Base-by-base conservation (phyloP, 2,797 vertebrate genomes). In the Merluccius polli region DNA sequence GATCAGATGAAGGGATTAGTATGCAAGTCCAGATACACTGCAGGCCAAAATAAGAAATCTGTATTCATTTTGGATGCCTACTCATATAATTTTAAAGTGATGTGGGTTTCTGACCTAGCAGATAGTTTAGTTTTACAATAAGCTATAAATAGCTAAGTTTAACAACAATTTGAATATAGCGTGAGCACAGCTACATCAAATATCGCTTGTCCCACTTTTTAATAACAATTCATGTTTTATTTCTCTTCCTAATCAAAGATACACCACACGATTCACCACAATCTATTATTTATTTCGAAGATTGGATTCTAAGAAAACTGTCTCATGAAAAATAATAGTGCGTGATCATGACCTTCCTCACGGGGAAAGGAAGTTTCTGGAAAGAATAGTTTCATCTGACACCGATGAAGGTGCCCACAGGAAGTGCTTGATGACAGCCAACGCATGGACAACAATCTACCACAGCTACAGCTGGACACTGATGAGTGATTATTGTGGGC, bases 391-490 rank as follows among this genome's bases (percentile, higher is more conserved):
- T 78, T 83, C 76, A 85, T 73, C 73, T 81, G 85, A 89, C 79
- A 83, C 77, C 86, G 75, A 30, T 3, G 63, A 73, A 73, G 82
- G 79, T 70, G 41, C n/a, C 81, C 84, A 83, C 79, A 88, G 82
- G 80, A 88, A 86, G 84, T 76, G 72, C 83, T 85, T 76, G 78
- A 81, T 32, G 75, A 86, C 86, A 74, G 77, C 81, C 79, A 74
- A 32, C 83, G 4, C 65, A 68, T 68, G 83, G 75, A 41, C 16
- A 73, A 9, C 65, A 41, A 11, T 4, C 33, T 79, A 82, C 76
- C 78, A 71, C 75, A 30, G 18, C 72, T 84, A 35, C 75, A 70
- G 41, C 69, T 30, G 52, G 52, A n/a, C 35, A 63, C 73, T 77
- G 84, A 81, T 81, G 76, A 77, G 80, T 77, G 73, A 76, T 79